Evolutionary conservation across 2,888 invertebrate genomes (phyloP).

Genomic region (Torymus aiolomorphi): DNA sequence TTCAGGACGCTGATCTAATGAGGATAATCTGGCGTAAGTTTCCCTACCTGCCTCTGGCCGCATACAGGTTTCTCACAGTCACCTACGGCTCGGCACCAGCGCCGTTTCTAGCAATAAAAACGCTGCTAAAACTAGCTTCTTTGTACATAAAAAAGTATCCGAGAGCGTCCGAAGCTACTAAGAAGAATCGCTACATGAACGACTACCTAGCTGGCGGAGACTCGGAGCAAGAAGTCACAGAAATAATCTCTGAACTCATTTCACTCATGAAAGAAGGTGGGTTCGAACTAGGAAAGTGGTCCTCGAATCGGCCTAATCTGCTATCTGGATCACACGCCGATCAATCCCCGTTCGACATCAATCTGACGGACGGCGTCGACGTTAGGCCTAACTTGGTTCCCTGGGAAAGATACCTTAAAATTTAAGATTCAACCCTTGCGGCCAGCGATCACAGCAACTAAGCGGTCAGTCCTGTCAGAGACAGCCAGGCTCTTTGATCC

Average conservation of each 20-base stretch:
- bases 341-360: not conserved
- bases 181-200: not conserved
- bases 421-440: not conserved
- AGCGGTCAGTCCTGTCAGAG: not conserved
- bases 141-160: not conserved
- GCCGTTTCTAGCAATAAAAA: not conserved
- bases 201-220: not conserved
- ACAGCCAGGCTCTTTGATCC: conserved; percentile 1
- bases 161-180: not conserved
- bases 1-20: not conserved
- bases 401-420: not conserved
- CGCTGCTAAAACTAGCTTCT: not conserved
- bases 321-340: not conserved
- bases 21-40: not conserved
- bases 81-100: not conserved
- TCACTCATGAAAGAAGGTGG: not conserved
- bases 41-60: too few species aligned
- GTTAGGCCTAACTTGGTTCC: not conserved
- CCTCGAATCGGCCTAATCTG: not conserved
- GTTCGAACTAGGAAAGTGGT: not conserved
- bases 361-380: not conserved
- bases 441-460: not conserved
- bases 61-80: too few species aligned
- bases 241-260: not conserved
- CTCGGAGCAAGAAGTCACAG: not conserved